Conservation (phyloP, 2,888 invertebrate species). For the Parnassius mnemosyne region DNA sequence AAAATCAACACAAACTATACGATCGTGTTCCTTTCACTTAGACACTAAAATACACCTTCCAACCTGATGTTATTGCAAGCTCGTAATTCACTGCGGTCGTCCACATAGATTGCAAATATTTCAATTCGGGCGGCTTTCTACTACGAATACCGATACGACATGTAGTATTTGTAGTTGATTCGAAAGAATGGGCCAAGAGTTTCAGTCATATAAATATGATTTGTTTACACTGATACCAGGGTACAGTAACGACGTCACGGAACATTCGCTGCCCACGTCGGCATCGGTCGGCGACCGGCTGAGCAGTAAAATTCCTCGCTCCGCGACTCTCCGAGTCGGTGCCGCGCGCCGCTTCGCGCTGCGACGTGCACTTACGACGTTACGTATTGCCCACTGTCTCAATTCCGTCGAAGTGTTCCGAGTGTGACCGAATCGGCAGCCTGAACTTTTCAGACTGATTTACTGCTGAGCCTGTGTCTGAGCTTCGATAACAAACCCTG, state of each 20-base stretch:
- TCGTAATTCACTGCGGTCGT: slow-evolving; percentile 62
- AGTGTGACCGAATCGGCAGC: slow-evolving; percentile 44
- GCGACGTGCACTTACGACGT: slow-evolving; percentile 43
- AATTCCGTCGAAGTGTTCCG: slow-evolving; percentile 45
- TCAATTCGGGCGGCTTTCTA: slow-evolving; percentile 22
- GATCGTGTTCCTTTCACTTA: slow-evolving; percentile 68
- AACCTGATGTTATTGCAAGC: slow-evolving; percentile 51
- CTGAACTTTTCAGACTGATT: slow-evolving; percentile 26
- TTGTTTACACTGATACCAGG: slow-evolving; percentile 61
- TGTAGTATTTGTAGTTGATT: slow-evolving; percentile 36
- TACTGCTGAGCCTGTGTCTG: slow-evolving; percentile 2
- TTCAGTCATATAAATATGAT: slow-evolving; percentile 52
- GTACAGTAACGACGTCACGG: slow-evolving; percentile 25
- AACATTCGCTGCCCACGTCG: slow-evolving; percentile 32
- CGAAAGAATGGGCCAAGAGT: slow-evolving; percentile 53
- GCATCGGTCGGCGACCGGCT: slow-evolving; percentile 41
- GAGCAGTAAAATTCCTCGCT: slow-evolving; percentile 29
- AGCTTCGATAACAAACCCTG: not conserved
- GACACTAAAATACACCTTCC: slow-evolving; percentile 50
- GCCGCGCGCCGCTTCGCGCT: slow-evolving; percentile 52
- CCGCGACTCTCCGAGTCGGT: slow-evolving; percentile 33
- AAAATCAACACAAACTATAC: slow-evolving; percentile 43
- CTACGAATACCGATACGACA: slow-evolving; percentile 46
- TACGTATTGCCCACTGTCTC: slow-evolving; percentile 28
- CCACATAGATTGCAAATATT: slow-evolving; percentile 43